Base-by-base conservation (phyloP, 2,113 vertebrate species). In the Xiphophorus hellerii region DNA sequence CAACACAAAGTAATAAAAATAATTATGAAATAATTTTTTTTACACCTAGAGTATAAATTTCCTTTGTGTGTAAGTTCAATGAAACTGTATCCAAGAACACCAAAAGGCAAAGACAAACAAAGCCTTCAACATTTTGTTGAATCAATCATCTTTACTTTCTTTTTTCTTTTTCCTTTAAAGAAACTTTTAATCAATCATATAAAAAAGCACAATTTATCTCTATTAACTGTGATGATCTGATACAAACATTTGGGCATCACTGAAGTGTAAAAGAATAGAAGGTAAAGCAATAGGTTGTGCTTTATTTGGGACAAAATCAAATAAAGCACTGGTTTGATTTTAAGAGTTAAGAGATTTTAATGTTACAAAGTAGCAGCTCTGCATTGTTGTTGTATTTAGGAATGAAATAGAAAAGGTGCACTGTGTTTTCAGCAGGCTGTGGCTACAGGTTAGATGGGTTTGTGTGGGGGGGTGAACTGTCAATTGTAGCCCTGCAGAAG, bases 401-500 rank as follows among this genome's bases (percentile, higher is more conserved):
- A 69, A 20, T 62, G 71, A 78, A 30, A 70, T 29, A 35, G 25
- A 35, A 70, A 37, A 33, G 31, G 63, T 62, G 48, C 27, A 48
- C 63, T 33, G 60, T 68, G 65, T 75, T 78, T 70, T 74, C 71
- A 75, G 66, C 51, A 30, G 65, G 77, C 67, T 71, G 68, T 13
- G 48, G 66, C 74, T 71, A 67, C 58, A 69, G 81, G 67, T 37
- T 78, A 71, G 33, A 74, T 0, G 35, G 10, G 10, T 37, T 11
- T 10, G 35, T 10, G 35, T 37, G 68, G 0, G 60, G 81, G 73
- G 60, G 67, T 76, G 78, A 64, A 82, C 64, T 86, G 81, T 78
- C 91, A 89, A 89, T 88, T 89, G 80, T 83, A 86, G 68, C 76
- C 85, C 88, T 75, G 79, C 77, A 78, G 74, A 62, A 71, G 79